Base-by-base conservation (phyloP, 2,888 invertebrate species). In the Eupithecia insigniata region DNA sequence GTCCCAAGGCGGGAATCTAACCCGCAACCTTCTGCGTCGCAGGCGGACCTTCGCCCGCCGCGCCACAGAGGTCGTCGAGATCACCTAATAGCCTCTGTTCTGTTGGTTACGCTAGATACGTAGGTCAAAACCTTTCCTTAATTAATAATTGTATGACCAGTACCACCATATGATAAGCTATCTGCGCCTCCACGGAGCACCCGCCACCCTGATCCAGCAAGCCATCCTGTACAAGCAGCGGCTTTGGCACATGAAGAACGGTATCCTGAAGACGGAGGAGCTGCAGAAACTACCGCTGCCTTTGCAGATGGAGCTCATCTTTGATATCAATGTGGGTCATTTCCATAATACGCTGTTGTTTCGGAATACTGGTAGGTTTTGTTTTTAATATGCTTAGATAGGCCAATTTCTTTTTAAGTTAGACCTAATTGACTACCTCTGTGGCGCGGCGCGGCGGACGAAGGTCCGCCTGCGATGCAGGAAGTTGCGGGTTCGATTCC, bases 271-370 rank as follows among this genome's bases (percentile, higher is more conserved):
- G 1, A 89, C 91, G 0, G 51, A 83, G 1, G 87, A 90, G 69
- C 81, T 93, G 22, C 78, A 88, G 32, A 86, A 88, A 71, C 81
- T 94, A 22, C 94, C 94, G 0, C 76, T 87, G 2, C 85, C 93
- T 0, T 76, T 94, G 70, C 92, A 90, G 76, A 93, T 91, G 91
- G 94, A 94, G 78, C 86, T 94, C 22, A 92, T 93, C 51, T 94
- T 93, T 70, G 94, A 94, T 75, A 92, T 93, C 51, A 94, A 93
- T 70, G 90, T 94, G 18, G 88, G 86, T 28, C 87, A 89, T 74
- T 92, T 93, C 71, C 92, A 93, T 79, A 88, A 88, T 67, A 89
- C 93, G 0, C 70, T 92, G 69, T 78, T 94, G 18, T 91, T 94
- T 80, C 84, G 87, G 75, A 85, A 92, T 32, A 85, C 89, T 30